A percentile compares a stretch with the other conserved stretches of the same genome.
phyloP scores from a whole-genome alignment of 30 jellyfish, hydroid and myxozoan species.

The Turritopsis rubra region DNA sequence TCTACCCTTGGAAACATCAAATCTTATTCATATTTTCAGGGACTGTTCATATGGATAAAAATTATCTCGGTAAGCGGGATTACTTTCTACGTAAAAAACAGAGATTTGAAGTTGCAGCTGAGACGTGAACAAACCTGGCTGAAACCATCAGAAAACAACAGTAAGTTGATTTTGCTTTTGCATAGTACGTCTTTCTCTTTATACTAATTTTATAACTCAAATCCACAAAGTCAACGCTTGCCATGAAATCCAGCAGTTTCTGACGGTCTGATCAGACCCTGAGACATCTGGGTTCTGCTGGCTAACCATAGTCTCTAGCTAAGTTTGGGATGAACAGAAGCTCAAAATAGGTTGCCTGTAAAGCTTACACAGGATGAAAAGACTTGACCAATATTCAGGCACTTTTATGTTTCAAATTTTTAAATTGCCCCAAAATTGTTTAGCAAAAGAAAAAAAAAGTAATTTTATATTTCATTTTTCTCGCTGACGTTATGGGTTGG shows the following conservation, averaged over 20 bases:
- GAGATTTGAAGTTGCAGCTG: not conserved
- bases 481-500: not conserved
- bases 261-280: not conserved
- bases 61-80: too few relatives aligned
- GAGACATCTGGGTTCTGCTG: not conserved
- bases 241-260: not conserved
- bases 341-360: not conserved
- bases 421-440: not conserved
- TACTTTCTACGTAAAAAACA: not conserved
- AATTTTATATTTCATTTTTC: not conserved
- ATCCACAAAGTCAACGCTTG: not conserved
- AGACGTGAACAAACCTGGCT: not conserved
- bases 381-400: not conserved
- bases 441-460: not conserved
- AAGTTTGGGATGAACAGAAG: not conserved
- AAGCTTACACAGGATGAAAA: not conserved
- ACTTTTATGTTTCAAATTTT: not conserved
- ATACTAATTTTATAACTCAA: not conserved
- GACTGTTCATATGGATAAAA: too few relatives aligned
- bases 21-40: too few relatives aligned
- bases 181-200: not conserved
- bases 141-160: not conserved
- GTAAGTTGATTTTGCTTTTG: not conserved
- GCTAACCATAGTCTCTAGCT: not conserved
- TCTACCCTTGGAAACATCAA: too few relatives aligned